Conservation (phyloP, 2,888 invertebrate species). For the Microctonus hyperodae region DNA sequence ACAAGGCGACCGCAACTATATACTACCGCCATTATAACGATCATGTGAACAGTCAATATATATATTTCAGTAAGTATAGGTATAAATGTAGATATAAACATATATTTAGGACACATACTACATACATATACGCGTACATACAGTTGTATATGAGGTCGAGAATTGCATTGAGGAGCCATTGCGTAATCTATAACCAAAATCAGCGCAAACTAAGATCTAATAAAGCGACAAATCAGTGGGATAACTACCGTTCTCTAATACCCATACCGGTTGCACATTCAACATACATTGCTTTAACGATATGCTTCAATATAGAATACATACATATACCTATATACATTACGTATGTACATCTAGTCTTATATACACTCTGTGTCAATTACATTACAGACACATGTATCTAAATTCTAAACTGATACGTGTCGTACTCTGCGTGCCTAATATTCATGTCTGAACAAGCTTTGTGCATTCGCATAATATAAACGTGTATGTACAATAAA, state of each 20-base stretch:
- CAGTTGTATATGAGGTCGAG: not conserved
- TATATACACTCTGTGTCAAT: slow-evolving; percentile 1
- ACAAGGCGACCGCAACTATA: not conserved
- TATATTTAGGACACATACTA: not conserved
- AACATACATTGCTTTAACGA: slow-evolving; percentile 17
- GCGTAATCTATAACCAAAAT: slow-evolving; percentile 13
- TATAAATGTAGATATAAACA: not conserved
- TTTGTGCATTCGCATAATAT: too few species aligned
- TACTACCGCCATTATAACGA: not conserved
- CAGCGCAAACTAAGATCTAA: slow-evolving; percentile 60
- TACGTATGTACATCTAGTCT: slow-evolving; percentile 15
- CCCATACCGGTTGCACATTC: slow-evolving; percentile 15
- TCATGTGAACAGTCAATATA: too few species aligned
- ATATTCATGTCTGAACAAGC: too few species aligned
- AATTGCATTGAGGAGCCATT: slow-evolving; percentile 20
- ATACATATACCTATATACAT: slow-evolving; percentile 3
- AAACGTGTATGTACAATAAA: too few species aligned
- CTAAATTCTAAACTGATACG: not conserved
- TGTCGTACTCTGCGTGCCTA: too few species aligned
- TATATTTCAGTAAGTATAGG: too few species aligned
- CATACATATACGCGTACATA: not conserved
- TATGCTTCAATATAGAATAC: slow-evolving; percentile 1
- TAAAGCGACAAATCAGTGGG: slow-evolving; percentile 63
- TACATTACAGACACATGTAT: too few species aligned
- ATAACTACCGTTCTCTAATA: slow-evolving; percentile 19